Evolutionary conservation across 2,797 vertebrate genomes (phyloP), one percentile per base, ranked within the genome.

Genomic region (Bovichtus variegatus): DNA sequence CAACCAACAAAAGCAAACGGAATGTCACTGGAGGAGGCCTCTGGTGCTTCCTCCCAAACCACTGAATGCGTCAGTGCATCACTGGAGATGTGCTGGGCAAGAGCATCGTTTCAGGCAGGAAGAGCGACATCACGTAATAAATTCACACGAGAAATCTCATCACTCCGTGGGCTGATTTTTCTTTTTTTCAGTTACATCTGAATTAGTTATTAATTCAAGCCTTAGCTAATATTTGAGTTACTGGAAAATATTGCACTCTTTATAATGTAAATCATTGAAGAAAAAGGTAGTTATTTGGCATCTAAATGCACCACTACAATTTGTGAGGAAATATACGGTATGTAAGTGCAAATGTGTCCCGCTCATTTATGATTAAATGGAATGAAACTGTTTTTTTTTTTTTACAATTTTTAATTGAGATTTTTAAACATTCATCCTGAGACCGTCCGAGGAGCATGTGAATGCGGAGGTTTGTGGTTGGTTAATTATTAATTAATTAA

Each of bases 41-140:
- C 67, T 62, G 58, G 59, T 57, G 66, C 11, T 49, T 50, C 13
- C 21, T 16, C 16, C 75, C 18, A 2, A 66, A 60, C 46, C 61
- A 47, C 40, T 36, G 44, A 58, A 68, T 21, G 65, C 59, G 51
- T 58, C 53, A 36, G 9, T 53, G 53, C 41, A 54, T 67, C 2
- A 57, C 19, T 36, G 5, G 46, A 29, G 3, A 72, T 18, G 46
- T 46, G 46, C 59, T 21, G 51, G 18, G 65, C 2, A 3, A 29
- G 43, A 21, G 49, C 36, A 6, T 19, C 50, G 36, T 31, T 54
- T 34, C 2, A 60, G 41, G 62, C 31, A 31, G 31, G 16, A 40
- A 47, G 9, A 53, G 15, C 0, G 21, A 2, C 27, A 25, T 31
- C 21, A 23, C 43, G 44, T 18, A 44, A 36, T 18, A 19, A 13